Conservation (phyloP, 2,888 invertebrate genomes). For the Ellobium chinense region DNA sequence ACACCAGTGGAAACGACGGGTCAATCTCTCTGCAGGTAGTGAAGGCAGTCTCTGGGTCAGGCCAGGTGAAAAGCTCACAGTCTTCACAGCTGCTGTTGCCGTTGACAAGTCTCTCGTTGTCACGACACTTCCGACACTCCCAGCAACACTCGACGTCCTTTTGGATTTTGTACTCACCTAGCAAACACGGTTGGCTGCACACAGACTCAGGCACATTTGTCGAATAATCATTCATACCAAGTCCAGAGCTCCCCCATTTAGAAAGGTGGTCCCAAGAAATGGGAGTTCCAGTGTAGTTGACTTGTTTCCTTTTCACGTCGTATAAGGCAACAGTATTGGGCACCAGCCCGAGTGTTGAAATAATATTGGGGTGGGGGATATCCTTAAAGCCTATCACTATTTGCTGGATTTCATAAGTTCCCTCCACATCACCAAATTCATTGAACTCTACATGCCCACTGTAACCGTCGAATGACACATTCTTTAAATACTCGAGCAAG, state of each 20-base stretch:
- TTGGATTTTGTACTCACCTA: conserved; percentile 53
- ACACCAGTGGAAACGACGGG: conserved; percentile 18
- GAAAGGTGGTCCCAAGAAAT: neutral
- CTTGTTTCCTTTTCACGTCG: neutral
- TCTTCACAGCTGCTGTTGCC: conserved; percentile 48
- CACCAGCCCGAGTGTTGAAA: neutral
- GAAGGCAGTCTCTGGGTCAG: conserved; percentile 45
- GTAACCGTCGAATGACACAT: conserved; percentile 16
- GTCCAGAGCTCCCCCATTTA: neutral
- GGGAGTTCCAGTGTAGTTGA: neutral
- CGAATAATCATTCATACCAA: neutral
- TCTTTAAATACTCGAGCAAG: conserved; percentile 36
- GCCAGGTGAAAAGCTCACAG: conserved; percentile 54
- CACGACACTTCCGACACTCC: conserved; percentile 51
- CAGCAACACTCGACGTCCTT: conserved; percentile 55
- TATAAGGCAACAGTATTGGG: neutral
- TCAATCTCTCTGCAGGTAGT: conserved; percentile 41
- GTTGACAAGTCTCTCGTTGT: conserved; percentile 49
- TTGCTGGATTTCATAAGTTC: conserved; percentile 20
- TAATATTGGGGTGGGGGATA: neutral
- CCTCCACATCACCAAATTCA: conserved; percentile 22
- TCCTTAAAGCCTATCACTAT: neutral
- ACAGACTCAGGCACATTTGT: conserved; percentile 42
- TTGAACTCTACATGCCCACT: conserved; percentile 34
- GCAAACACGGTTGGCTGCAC: conserved; percentile 55